A percentile compares a stretch with the other conserved stretches of the same genome.
phyloP scores from a whole-genome alignment of 2,113 vertebrate species.

The Trichomycterus rosablanca region DNA sequence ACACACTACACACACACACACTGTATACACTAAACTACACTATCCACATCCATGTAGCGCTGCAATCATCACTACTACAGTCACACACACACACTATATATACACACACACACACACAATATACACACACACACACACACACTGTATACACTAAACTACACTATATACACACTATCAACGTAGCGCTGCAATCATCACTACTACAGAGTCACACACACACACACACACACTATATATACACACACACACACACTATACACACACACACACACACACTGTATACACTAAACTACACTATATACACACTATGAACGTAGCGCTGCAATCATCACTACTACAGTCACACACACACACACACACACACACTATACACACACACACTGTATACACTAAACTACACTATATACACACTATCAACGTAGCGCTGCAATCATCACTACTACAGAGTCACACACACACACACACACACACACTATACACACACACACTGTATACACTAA shows the following conservation, averaged over 20 bases:
- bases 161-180: background rate
- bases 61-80: background rate
- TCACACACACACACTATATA: background rate
- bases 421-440: background rate
- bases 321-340: too few species aligned
- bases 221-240: background rate
- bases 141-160: background rate
- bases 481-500: too few species aligned
- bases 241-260: background rate
- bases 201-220: background rate
- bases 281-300: too few species aligned
- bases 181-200: too few species aligned
- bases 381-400: background rate
- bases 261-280: background rate
- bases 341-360: too few species aligned
- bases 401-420: background rate
- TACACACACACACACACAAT: background rate
- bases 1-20: background rate
- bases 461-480: conserved; percentile 10
- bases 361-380: background rate
- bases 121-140: background rate
- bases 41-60: too few species aligned
- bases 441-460: too few species aligned
- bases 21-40: too few species aligned
- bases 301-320: background rate